Evolutionary conservation across 2,113 vertebrate genomes (phyloP).

Genomic region (Erythrolamprus reginae): DNA sequence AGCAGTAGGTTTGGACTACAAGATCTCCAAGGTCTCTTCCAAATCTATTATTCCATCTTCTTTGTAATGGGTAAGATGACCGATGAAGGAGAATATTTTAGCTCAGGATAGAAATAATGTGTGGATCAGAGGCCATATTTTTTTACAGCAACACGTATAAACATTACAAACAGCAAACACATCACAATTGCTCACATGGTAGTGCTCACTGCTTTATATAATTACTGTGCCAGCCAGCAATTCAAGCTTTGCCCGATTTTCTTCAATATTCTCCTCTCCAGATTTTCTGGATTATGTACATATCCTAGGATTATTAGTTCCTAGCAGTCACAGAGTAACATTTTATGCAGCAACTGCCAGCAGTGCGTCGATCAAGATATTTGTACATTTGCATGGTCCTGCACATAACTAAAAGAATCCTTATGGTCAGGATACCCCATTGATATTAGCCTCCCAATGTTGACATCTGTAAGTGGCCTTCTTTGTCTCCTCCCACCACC

Average conservation of each 20-base stretch:
- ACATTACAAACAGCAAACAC: background rate
- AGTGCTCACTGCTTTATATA: background rate
- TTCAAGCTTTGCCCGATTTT: background rate
- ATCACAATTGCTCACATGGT: background rate
- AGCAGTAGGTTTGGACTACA: background rate
- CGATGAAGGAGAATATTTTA: background rate
- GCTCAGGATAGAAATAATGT: background rate
- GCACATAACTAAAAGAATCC: background rate
- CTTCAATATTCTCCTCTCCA: background rate
- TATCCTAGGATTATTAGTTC: background rate
- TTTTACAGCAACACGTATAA: background rate
- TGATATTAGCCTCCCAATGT: background rate
- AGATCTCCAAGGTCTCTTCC: background rate
- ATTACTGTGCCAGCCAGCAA: background rate
- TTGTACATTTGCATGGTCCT: background rate
- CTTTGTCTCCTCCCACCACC: conserved; percentile 42
- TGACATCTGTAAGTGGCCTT: conserved; percentile 10
- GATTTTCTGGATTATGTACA: background rate
- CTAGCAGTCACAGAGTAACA: background rate
- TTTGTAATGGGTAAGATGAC: background rate
- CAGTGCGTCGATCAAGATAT: background rate
- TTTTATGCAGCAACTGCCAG: background rate
- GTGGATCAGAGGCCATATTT: background rate
- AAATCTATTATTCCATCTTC: background rate
- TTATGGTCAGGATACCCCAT: background rate